Evolutionary conservation across 1,140 invertebrate species (phyloP), one percentile per base, ranked within the genome.

Genomic region (Papilio polytes): DNA sequence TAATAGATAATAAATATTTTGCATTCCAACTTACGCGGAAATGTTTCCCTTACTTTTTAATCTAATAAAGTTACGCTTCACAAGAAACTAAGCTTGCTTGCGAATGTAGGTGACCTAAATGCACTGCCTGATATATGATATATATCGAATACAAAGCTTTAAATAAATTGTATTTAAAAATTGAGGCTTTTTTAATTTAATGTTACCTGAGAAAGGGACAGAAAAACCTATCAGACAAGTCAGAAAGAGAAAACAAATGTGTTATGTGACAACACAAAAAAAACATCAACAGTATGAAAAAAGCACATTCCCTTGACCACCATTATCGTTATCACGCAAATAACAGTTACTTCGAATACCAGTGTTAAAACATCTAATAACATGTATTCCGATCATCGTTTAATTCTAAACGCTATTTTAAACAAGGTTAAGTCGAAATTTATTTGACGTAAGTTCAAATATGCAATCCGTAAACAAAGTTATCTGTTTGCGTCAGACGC

Each of bases 381-480:
- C 22, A 74, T 13, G n/a, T 44, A 74, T 74, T 20, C 73, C 12
- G 10, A 63, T 51, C 8, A 76, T 46, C 10, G 46, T 76, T 31
- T 46, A 13, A 78, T 46, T 59, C 13, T 51, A 20, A 78, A 66
- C 56, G 20, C 46, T 63, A 63, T 78, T 12, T 6, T 63, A 78
- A 66, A 66, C 31, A 66, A 63, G n/a, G 36, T 46, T 66, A 66
- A 22, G 56, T 78, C 44, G 41, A 66, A 63, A 66, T 78, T 78
- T 20, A 44, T 78, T 66, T 46, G 44, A 78, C 56, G 77, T 66
- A 13, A 78, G 20, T 22, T 22, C 44, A 59, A 76, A 26, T 76
- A 51, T 46, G 74, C 46, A 70, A 76, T 31, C 56, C 41, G 77
- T 46, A 78, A 78, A 78, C 59, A 66, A 78, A 66, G 36, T 66